Conservation (phyloP, 92 coral and sea anemone genomes). For the Epizoanthus stellaris region DNA sequence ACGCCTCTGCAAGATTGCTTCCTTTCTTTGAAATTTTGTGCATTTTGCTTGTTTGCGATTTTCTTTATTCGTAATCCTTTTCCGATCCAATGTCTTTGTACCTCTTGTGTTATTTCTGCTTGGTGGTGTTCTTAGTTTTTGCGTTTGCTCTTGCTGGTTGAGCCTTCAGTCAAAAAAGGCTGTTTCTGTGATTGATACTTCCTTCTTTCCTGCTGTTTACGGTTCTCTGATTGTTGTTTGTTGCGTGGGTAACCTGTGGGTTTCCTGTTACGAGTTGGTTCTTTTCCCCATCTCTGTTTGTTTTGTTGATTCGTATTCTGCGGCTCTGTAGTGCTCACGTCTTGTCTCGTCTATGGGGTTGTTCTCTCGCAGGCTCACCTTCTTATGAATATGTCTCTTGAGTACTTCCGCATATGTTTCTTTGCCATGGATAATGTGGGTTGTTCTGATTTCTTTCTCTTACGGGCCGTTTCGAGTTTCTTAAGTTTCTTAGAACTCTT, state of each 20-base stretch:
- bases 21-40: conserved; percentile 4
- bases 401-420: no score
- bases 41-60: conserved; percentile 14
- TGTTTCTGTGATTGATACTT: not conserved
- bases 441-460: no score
- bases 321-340: not conserved
- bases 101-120: conserved; percentile 1
- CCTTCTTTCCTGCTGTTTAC: conserved; percentile 33
- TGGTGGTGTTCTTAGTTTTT: conserved; percentile 12
- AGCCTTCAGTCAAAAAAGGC: conserved; percentile 30
- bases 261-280: conserved; percentile 3
- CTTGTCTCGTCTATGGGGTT: not conserved
- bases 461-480: no score
- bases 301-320: not conserved
- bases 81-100: conserved; percentile 30
- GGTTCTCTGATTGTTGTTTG: conserved; percentile 31
- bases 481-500: no score
- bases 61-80: conserved; percentile 34
- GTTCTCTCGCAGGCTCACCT: conserved; percentile 10
- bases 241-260: conserved; percentile 21
- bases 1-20: conserved; percentile 21
- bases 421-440: no score
- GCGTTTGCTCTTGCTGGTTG: conserved; percentile 21
- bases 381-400: conserved; percentile 28
- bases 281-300: conserved; percentile 4